These are phyloP conservation scores for Xanthostigma xanthostigma DNA, from an alignment of 2,888 invertebrate species.

Conservation along the genomic window DNA sequence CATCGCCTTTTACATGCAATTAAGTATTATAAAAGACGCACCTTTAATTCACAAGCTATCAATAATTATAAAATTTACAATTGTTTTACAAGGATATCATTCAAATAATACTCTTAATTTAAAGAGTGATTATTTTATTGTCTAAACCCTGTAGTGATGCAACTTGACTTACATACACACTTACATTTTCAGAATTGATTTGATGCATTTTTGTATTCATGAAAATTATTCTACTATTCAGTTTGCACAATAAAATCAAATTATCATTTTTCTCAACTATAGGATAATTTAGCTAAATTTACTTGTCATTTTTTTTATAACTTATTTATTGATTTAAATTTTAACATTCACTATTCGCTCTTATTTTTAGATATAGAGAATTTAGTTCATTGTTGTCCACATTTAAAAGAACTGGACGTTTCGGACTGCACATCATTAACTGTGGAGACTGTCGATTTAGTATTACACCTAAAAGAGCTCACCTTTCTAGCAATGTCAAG, in stretches of 20 bases:
- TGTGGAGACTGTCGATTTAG: constrained; percentile 37
- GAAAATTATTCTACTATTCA: no score
- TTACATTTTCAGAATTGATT: neutral
- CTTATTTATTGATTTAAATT: no score
- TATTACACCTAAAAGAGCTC: constrained; percentile 42
- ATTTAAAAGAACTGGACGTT: constrained; percentile 69
- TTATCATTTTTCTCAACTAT: no score
- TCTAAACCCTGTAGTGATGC: no score
- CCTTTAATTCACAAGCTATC: neutral
- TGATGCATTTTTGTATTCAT: neutral
- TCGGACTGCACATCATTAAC: constrained; percentile 73
- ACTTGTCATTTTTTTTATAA: neutral
- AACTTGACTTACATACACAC: no score
- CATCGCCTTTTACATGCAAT: neutral
- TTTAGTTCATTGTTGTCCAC: constrained; percentile 49
- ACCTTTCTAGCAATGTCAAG: constrained; percentile 68
- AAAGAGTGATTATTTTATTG: neutral
- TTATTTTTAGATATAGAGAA: constrained; percentile 46
- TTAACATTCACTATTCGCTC: constrained; percentile 7
- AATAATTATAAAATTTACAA: neutral
- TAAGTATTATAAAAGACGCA: neutral
- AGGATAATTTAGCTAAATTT: neutral
- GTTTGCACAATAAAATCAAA: no score
- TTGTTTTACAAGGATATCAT: neutral
- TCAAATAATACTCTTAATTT: neutral